These are phyloP conservation scores for Tupaia chinensis DNA, from an alignment of 2,113 vertebrate genomes.

Conservation along the genomic window DNA sequence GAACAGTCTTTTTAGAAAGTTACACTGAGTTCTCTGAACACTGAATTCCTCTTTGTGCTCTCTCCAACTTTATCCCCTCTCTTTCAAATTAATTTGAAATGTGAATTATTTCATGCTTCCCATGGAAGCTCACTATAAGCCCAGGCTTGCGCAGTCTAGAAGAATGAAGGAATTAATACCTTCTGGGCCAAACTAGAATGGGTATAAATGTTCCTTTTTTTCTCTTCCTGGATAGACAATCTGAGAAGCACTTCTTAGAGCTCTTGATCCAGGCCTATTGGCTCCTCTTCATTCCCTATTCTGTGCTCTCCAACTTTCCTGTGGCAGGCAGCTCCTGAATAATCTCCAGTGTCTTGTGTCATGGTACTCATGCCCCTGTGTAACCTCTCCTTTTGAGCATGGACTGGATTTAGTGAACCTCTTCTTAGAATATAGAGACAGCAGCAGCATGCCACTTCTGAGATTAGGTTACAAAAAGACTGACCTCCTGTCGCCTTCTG, in stretches of 20 bases:
- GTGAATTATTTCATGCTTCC: constrained; percentile 19
- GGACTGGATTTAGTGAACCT: neutral
- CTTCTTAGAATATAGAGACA: neutral
- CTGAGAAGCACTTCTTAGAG: neutral
- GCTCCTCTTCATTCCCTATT: neutral
- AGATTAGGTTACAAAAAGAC: neutral
- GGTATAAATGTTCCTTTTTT: neutral
- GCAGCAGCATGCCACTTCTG: neutral
- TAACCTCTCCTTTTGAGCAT: neutral
- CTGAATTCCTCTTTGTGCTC: neutral
- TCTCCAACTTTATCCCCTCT: constrained; percentile 9
- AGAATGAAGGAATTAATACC: neutral
- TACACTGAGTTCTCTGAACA: neutral
- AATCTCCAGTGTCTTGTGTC: neutral
- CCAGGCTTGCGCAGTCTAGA: neutral
- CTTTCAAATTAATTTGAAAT: constrained; percentile 47
- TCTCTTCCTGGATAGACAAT: neutral
- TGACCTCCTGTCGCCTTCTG: neutral
- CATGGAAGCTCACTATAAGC: neutral
- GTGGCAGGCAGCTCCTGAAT: neutral
- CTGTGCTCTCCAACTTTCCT: neutral
- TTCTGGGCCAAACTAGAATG: neutral
- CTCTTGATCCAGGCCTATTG: neutral
- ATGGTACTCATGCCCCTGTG: neutral
- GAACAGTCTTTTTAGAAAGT: constrained; percentile 46